Evolutionary conservation across 2,113 vertebrate genomes (phyloP).

Genomic region (Clarias macrocephalus): DNA sequence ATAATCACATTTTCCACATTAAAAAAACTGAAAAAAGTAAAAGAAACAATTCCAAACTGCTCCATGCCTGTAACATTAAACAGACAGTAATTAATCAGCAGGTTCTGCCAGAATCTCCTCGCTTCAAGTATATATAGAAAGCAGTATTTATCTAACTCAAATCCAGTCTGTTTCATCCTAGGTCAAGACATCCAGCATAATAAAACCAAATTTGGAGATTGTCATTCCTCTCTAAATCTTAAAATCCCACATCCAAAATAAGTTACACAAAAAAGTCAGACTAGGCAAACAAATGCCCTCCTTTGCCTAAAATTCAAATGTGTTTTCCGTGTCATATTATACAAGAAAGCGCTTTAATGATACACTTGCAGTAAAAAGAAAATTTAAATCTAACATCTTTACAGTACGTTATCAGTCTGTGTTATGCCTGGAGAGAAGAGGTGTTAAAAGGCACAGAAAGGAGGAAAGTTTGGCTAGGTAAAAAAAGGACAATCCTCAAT

Average conservation of each 20-base stretch:
- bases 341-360: not conserved
- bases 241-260: not conserved
- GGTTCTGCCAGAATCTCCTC: not conserved
- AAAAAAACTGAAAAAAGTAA: not conserved
- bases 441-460: not conserved
- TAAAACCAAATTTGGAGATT: not conserved
- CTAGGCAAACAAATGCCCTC: not conserved
- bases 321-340: constrained; percentile 2
- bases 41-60: not conserved
- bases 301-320: not conserved
- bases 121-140: not conserved
- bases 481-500: not conserved
- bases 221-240: not conserved
- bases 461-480: not conserved
- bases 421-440: not conserved
- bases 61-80: not conserved
- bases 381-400: no score
- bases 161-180: not conserved
- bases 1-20: not conserved
- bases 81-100: not conserved
- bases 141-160: constrained; percentile 9
- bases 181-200: not conserved
- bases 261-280: not conserved
- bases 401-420: not conserved
- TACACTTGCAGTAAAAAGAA: not conserved